Conservation (phyloP, 2,888 invertebrate species). For the Trichopria drosophilae region DNA sequence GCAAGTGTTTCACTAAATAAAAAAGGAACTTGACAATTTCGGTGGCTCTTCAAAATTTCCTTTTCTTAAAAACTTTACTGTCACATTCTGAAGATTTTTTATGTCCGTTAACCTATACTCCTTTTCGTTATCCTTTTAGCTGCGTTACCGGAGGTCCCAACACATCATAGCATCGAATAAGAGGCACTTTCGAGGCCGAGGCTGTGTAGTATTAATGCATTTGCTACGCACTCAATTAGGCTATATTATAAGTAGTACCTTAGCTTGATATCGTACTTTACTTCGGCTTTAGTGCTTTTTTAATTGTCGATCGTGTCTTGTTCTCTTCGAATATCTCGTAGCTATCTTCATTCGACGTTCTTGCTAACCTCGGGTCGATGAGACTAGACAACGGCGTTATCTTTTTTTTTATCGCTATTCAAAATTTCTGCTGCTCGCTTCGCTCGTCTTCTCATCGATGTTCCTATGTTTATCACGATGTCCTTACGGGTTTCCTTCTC, state of each 20-base stretch:
- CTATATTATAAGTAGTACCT: conserved; percentile 10
- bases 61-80: too few species aligned
- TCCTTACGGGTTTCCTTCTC: conserved; percentile 53
- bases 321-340: conserved; percentile 4
- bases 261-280: conserved; percentile 3
- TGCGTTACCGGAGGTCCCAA: too few species aligned
- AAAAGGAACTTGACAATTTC: too few species aligned
- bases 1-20: too few species aligned
- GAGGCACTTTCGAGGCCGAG: conserved; percentile 56
- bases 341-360: conserved; percentile 32
- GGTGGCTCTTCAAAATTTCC: too few species aligned
- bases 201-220: conserved; percentile 13
- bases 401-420: conserved; percentile 25
- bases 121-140: too few species aligned
- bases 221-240: too few species aligned
- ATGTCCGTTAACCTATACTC: too few species aligned
- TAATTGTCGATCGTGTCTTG: conserved; percentile 14
- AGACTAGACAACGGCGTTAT: conserved; percentile 40
- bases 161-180: conserved; percentile 17
- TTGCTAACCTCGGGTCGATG: conserved; percentile 38
- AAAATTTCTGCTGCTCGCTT: too few species aligned
- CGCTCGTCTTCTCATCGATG: too few species aligned
- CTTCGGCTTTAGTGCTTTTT: conserved; percentile 23
- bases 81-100: too few species aligned
- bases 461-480: conserved; percentile 57